Percentiles rank a stretch among this genome's conserved stretches.
phyloP scores from a whole-genome alignment of 2,888 invertebrate genomes.

The Coelogynopora nodosa region DNA sequence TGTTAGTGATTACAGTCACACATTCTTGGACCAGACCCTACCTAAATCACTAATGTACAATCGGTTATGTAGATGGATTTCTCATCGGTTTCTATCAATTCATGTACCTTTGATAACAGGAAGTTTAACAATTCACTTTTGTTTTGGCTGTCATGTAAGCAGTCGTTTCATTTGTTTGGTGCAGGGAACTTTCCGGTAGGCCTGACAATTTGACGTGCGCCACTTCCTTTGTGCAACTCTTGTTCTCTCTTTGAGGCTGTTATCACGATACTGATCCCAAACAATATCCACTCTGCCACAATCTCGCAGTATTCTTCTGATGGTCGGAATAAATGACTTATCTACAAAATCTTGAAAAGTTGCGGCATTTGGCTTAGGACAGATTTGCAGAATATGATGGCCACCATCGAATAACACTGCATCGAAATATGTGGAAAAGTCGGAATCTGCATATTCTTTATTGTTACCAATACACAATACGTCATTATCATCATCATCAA shows the following conservation, averaged over 20 bases:
- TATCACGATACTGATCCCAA: background rate
- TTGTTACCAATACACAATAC: too few species aligned
- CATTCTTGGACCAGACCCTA: background rate
- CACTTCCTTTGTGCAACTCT: background rate
- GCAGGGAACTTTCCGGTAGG: background rate
- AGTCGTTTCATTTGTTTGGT: background rate
- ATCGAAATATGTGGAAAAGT: too few species aligned
- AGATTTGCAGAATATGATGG: too few species aligned
- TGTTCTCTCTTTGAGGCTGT: background rate
- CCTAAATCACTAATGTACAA: background rate
- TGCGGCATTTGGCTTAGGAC: too few species aligned
- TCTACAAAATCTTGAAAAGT: background rate
- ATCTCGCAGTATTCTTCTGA: background rate
- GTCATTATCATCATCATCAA: too few species aligned
- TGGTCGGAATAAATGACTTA: background rate
- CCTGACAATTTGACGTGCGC: background rate
- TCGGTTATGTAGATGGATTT: background rate
- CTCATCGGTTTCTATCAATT: background rate
- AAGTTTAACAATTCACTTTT: background rate
- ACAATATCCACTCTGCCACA: background rate
- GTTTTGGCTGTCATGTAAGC: background rate
- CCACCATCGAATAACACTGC: too few species aligned
- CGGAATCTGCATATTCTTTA: too few species aligned
- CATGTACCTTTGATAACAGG: background rate
- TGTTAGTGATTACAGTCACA: background rate